Evolutionary conservation across 2,113 vertebrate species (phyloP).

Genomic region (Perca flavescens): DNA sequence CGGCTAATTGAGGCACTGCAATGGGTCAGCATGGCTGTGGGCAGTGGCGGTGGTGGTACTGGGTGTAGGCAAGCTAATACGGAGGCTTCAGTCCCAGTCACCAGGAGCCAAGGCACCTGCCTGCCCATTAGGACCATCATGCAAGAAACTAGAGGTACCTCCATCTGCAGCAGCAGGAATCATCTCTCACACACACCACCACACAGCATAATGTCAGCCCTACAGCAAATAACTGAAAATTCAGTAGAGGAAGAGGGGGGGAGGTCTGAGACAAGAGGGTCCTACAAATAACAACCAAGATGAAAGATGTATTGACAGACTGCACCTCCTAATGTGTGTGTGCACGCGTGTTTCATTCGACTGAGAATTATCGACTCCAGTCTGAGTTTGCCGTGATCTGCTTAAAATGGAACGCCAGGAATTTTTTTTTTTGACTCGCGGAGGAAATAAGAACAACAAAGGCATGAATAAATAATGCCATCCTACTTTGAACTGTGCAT

Average conservation of each 20-base stretch:
- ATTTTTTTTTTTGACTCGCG: conserved; percentile 72
- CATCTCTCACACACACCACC: conserved; percentile 13
- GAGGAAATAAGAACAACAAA: conserved; percentile 83
- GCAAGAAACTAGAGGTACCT: conserved; percentile 41
- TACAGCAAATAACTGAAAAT: conserved; percentile 40
- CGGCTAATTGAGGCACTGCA: conserved; percentile 61
- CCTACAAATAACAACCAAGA: conserved; percentile 57
- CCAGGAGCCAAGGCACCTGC: conserved; percentile 34
- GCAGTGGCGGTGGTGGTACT: conserved; percentile 17
- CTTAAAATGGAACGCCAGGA: conserved; percentile 77
- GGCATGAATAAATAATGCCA: conserved; percentile 83
- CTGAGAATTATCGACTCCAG: conserved; percentile 49
- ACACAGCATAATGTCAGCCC: conserved; percentile 37
- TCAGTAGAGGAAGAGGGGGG: neutral
- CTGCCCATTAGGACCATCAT: conserved; percentile 56
- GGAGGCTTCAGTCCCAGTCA: conserved; percentile 30
- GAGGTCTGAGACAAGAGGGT: conserved; percentile 37
- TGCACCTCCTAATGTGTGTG: conserved; percentile 45
- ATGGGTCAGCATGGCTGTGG: conserved; percentile 46
- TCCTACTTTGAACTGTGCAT: conserved; percentile 83
- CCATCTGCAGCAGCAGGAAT: conserved; percentile 38
- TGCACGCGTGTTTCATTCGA: conserved; percentile 25
- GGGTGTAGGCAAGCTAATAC: conserved; percentile 7
- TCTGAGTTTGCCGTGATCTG: conserved; percentile 63
- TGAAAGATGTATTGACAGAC: conserved; percentile 54